Evolutionary conservation across 2,113 vertebrate genomes (phyloP), one percentile per base, ranked within the genome.

Genomic region (Cyprinus carpio): DNA sequence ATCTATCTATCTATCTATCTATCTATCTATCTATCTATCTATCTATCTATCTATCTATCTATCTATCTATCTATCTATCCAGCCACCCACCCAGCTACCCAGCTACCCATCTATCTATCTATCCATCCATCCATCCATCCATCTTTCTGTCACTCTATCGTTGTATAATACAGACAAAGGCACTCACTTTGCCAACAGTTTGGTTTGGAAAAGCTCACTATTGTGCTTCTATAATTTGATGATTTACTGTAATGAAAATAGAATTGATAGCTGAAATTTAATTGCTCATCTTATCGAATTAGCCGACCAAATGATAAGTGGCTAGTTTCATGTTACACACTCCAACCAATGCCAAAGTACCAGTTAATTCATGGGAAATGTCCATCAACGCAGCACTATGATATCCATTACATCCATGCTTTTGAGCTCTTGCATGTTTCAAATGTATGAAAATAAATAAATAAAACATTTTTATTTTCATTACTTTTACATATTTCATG

Each of bases 231-330:
- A 64, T 81, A 81, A 65, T 65, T 64, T 10, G 60, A 18, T 27
- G 12, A 81, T 81, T 65, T 65, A 40, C 40, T 40, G 8, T 40
- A 18, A 65, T 46, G n/a, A 81, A 78, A 78, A 65, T 2, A 62
- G 60, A 64, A 64, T 43, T 18, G 37, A 81, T 81, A 23, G 58
- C 58, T 65, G 7, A 46, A 65, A 81, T 29, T 65, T 23, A 64
- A 81, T 65, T 46, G 37, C 13, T 29, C 37, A 29, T 65, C 65
- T n/a, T 81, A 78, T 78, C n/a, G 2, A 81, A 81, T 81, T 64
- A 65, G 60, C 25, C 15, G 15, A 29, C 34, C 56, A 65, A 81
- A 46, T 81, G 46, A 46, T 81, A 49, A 64, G 78, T 40, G 56
- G 13, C 58, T 65, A 43, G 78, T 81, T 81, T 81, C 37, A 49